Evolutionary conservation across 1,140 invertebrate genomes (phyloP), one percentile per base, ranked within the genome.

Genomic region (Drosophila ohnishii): DNA sequence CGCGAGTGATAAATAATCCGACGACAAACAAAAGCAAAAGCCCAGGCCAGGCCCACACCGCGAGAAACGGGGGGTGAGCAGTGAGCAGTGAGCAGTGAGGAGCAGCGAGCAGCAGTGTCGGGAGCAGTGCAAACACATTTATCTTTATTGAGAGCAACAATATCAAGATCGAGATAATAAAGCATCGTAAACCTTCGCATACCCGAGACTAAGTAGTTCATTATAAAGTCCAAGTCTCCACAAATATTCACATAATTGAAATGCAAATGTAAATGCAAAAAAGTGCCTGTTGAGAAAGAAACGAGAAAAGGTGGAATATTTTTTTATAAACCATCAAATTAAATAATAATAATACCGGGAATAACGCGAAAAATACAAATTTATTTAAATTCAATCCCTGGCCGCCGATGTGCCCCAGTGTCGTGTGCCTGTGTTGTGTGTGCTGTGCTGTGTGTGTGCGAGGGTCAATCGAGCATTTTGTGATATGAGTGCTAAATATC

Each of bases 401-500:
- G 62, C 42, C 30, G 72, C 59, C 56, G 48, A 62, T 84, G 80
- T 65, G 65, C 44, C 30, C 53, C 44, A 75, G 74, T 59, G 58
- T 45, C 42, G 66, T 50, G 57, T 39, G 34, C 22, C 22, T 22
- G 22, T 22, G 22, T 22, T n/a, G 62, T 44, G 70, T 35, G 60
- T 32, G 39, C 11, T 51, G 57, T 22, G 45, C 35, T 45, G 62
- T 59, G 58, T 48, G 61, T 35, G 60, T 51, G 57, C 22, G 47
- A 32, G 44, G n/a, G 35, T 59, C 10, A 16, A 28, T 64, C 30
- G 61, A 70, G 74, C 76, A 81, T 77, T 75, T 79, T 85, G 90
- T 91, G 90, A 91, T 91, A 91, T 91, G 90, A 90, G 84, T 91
- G 75, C 81, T 76, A 90, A 86, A 89, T 90, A 86, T 78, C 85